A percentile compares a stretch with the other conserved stretches of the same genome.
Conservation (phyloP, 2,113 vertebrate species). For the Heteronetta atricapilla region DNA sequence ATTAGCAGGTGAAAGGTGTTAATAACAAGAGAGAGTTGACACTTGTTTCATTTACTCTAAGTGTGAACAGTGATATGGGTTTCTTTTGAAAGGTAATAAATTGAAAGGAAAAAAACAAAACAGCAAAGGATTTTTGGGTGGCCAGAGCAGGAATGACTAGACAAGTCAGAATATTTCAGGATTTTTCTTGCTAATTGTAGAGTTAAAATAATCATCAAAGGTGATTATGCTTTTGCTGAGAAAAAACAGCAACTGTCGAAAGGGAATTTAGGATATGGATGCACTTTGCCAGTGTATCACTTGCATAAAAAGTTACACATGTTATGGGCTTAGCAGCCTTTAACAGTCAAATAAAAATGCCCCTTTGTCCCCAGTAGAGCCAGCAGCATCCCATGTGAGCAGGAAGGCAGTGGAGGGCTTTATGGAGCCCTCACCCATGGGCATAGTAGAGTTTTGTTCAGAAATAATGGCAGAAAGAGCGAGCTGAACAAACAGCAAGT, state of each 20-base stretch:
- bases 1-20: background rate
- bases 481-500: background rate
- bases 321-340: background rate
- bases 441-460: background rate
- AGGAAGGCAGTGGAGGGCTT: background rate
- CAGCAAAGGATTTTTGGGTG: background rate
- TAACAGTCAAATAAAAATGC: background rate
- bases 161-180: background rate
- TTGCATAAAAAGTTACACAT: background rate
- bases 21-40: background rate
- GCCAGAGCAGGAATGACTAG: background rate
- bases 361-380: accelerated
- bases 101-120: background rate
- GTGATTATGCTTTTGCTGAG: background rate
- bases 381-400: background rate
- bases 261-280: background rate
- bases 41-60: background rate
- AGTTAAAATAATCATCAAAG: background rate
- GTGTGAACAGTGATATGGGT: accelerated
- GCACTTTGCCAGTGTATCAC: accelerated
- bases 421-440: accelerated
- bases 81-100: background rate
- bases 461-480: background rate
- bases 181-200: background rate
- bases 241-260: background rate